Conservation (phyloP, 2,113 vertebrate species). For the Galemys pyrenaicus region DNA sequence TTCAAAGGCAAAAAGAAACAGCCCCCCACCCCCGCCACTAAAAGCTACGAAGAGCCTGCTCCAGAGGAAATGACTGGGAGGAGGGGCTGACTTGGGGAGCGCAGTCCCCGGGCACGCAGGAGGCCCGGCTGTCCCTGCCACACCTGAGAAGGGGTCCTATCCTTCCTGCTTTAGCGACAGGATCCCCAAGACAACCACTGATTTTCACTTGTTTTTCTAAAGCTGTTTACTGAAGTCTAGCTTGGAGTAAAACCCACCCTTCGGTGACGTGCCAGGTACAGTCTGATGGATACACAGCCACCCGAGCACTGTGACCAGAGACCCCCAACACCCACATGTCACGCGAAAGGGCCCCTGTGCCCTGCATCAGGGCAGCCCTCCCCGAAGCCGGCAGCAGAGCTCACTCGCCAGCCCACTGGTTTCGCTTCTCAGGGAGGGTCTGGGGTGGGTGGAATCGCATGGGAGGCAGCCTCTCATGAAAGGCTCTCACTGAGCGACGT, state of each 20-base stretch:
- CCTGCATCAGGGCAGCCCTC: fast-evolving
- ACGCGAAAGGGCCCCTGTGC: fast-evolving
- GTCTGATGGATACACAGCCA: no score
- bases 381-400: neutral
- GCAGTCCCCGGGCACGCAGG: neutral
- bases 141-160: neutral
- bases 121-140: neutral
- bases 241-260: neutral
- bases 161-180: neutral
- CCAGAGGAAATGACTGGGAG: neutral
- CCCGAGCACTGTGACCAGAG: no score
- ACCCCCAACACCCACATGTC: neutral
- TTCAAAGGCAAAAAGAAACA: neutral
- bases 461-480: no score
- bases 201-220: neutral
- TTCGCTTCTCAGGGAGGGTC: no score
- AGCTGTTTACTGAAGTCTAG: neutral
- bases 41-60: neutral
- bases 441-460: no score
- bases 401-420: neutral
- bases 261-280: neutral
- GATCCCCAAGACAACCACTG: neutral
- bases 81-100: neutral
- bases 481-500: no score
- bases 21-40: no score